These are phyloP conservation scores for Megatriorchis doriae DNA, from an alignment of 2,113 vertebrate species.

Conservation along the genomic window DNA sequence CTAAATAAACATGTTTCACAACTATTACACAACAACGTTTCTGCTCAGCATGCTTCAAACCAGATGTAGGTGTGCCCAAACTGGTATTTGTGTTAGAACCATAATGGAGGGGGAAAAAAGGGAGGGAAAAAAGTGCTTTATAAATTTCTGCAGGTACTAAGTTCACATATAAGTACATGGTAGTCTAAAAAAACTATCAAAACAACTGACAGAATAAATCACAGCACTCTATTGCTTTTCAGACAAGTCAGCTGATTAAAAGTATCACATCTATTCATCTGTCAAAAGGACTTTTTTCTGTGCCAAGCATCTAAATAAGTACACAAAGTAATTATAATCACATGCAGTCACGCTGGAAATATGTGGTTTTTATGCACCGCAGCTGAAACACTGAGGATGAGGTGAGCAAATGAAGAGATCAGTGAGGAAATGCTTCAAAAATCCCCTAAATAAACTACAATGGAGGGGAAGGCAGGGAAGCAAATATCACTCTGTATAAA, in stretches of 20 bases:
- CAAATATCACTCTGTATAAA: background rate
- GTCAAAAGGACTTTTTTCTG: background rate
- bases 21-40: background rate
- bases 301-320: slow-evolving; percentile 6
- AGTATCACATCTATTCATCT: background rate
- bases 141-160: background rate
- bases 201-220: background rate
- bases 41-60: background rate
- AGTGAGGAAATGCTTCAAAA: background rate
- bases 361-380: background rate
- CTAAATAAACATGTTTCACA: background rate
- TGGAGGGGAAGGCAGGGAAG: background rate
- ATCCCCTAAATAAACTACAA: background rate
- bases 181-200: background rate
- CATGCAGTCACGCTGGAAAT: background rate
- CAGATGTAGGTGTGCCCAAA: background rate
- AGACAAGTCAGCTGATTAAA: slow-evolving; percentile 6
- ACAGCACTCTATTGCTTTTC: background rate
- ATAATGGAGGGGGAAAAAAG: background rate
- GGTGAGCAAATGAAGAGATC: background rate
- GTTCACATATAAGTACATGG: background rate
- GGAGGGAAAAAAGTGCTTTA: background rate
- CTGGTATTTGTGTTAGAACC: background rate
- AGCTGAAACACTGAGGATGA: background rate
- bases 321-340: background rate